These are phyloP conservation scores for Phania funesta DNA, from an alignment of 2,888 invertebrate species.

Conservation along the genomic window DNA sequence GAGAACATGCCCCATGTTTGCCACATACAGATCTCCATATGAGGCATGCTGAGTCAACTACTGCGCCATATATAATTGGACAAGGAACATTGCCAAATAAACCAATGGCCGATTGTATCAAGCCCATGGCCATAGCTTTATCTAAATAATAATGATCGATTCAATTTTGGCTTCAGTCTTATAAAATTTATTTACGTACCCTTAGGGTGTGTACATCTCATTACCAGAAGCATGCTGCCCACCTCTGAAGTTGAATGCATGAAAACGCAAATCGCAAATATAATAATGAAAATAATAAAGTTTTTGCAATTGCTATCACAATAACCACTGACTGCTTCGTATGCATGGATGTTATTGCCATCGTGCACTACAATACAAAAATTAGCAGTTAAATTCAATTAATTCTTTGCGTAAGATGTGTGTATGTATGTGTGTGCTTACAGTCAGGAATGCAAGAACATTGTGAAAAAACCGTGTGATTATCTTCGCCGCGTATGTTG, in stretches of 20 bases:
- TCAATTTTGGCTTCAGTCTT: not conserved
- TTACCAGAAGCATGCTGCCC: slow-evolving; percentile 92
- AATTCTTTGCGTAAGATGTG: not conserved
- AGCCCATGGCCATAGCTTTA: slow-evolving; percentile 96
- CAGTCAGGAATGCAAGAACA: slow-evolving; percentile 81
- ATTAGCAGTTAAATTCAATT: not conserved
- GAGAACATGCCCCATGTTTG: slow-evolving; percentile 90
- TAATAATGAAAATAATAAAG: slow-evolving; percentile 89
- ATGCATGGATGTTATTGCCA: slow-evolving; percentile 33
- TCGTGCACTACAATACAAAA: slow-evolving; percentile 38
- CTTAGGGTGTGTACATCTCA: slow-evolving; percentile 93
- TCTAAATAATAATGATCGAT: slow-evolving; percentile 81
- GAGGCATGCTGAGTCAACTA: slow-evolving; percentile 94
- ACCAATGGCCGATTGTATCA: slow-evolving; percentile 96
- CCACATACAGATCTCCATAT: slow-evolving; percentile 92
- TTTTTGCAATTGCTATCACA: slow-evolving; percentile 90
- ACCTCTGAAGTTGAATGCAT: slow-evolving; percentile 96
- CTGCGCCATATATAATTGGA: slow-evolving; percentile 95
- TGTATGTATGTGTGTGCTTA: slow-evolving; percentile 66
- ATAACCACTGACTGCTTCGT: slow-evolving; percentile 86
- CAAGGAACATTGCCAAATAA: slow-evolving; percentile 97
- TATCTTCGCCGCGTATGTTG: slow-evolving; percentile 82
- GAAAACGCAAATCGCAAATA: slow-evolving; percentile 94
- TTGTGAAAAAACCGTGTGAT: slow-evolving; percentile 82
- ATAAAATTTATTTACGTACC: slow-evolving; percentile 76